Percentiles rank a stretch among this genome's conserved stretches.
Evolutionary conservation across 2,888 invertebrate species (phyloP).

Genomic region (Platycheirus rosarum): DNA sequence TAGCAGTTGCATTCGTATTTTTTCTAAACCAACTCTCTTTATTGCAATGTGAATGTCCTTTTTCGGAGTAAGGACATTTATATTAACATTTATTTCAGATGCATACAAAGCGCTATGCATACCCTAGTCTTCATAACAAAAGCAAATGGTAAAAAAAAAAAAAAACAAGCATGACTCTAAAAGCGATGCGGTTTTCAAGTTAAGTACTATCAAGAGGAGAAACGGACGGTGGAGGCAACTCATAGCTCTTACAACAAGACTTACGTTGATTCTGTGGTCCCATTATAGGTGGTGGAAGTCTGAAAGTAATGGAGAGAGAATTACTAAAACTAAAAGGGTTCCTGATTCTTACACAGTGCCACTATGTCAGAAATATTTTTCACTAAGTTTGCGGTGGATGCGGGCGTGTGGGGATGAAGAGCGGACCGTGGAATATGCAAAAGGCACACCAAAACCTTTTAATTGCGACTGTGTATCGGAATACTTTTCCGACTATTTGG

Average conservation of each 20-base stretch:
- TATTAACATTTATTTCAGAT: constrained; percentile 54
- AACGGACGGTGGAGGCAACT: neutral
- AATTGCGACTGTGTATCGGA: constrained; percentile 59
- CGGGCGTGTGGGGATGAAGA: constrained; percentile 6
- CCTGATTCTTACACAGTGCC: constrained; percentile 43
- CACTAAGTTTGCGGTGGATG: constrained; percentile 38
- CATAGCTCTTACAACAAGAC: constrained; percentile 50
- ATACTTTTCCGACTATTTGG: constrained; percentile 16
- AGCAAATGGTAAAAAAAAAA: constrained; percentile 10
- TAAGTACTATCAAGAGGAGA: constrained; percentile 16
- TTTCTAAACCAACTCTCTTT: constrained; percentile 22
- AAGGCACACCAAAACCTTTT: constrained; percentile 50
- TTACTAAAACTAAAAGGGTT: constrained; percentile 62
- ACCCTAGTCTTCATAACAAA: constrained; percentile 40
- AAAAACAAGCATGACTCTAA: constrained; percentile 41
- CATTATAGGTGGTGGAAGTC: constrained; percentile 43
- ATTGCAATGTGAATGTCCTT: constrained; percentile 46
- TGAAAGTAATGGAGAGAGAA: constrained; percentile 26
- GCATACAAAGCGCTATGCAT: constrained; percentile 30
- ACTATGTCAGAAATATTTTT: constrained; percentile 46
- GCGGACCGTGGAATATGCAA: constrained; percentile 11
- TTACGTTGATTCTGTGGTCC: constrained; percentile 48
- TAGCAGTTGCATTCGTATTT: no score
- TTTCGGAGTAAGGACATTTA: constrained; percentile 47
- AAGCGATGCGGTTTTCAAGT: constrained; percentile 57